Evolutionary conservation across 2,888 invertebrate species (phyloP).

Genomic region (Drepanosiphum platanoidis): DNA sequence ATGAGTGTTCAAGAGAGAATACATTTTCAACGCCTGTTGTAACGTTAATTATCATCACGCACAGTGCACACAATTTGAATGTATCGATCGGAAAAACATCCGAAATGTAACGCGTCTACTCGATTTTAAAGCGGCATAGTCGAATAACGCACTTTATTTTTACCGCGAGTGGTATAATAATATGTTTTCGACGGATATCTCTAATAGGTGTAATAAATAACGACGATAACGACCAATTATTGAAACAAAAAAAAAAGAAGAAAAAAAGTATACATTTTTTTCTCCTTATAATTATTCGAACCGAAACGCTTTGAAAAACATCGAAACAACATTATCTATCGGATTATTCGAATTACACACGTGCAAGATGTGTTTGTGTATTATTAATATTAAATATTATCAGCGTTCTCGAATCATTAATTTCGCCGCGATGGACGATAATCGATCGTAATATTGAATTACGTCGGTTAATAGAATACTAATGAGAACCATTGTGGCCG

Average conservation of each 20-base stretch:
- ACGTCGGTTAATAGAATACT: not conserved
- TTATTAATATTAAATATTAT: conserved; percentile 28
- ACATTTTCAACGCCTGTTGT: too few relatives aligned
- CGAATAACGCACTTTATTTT: not conserved
- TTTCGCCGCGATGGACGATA: not conserved
- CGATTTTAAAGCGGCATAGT: too few relatives aligned
- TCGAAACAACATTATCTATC: not conserved
- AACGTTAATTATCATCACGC: too few relatives aligned
- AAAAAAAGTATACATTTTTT: not conserved
- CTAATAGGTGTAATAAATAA: not conserved
- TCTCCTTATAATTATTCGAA: not conserved
- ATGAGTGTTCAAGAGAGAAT: too few relatives aligned
- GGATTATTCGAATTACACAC: too few relatives aligned
- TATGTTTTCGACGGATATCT: not conserved
- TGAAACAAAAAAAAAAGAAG: not conserved
- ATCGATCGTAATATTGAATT: not conserved
- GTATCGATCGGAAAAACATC: too few relatives aligned
- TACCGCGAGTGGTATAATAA: not conserved
- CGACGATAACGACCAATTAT: not conserved
- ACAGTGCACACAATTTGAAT: too few relatives aligned
- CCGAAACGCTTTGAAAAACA: too few relatives aligned
- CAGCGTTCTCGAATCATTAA: not conserved
- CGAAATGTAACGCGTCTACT: too few relatives aligned
- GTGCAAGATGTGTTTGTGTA: not conserved
- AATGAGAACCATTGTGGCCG: not conserved